These are phyloP conservation scores for Ennomos quercinarius DNA, from an alignment of 2,888 invertebrate genomes.

Conservation along the genomic window DNA sequence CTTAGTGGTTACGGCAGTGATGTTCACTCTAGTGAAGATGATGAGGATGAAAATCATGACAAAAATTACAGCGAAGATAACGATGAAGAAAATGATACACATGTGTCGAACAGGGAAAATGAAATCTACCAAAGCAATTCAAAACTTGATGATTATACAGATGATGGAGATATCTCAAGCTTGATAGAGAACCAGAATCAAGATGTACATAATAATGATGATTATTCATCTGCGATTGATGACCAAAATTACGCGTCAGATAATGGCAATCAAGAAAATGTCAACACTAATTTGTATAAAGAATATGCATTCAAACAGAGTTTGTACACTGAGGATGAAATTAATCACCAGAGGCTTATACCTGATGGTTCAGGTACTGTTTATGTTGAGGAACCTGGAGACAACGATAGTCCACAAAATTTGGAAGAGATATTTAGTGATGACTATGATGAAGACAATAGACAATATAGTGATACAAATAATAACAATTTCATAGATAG, in stretches of 20 bases:
- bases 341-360: constrained; percentile 51
- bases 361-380: constrained; percentile 42
- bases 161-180: constrained; percentile 10
- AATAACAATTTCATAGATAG: constrained; percentile 63
- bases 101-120: constrained; percentile 18
- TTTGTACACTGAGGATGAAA: constrained; percentile 52
- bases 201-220: constrained; percentile 8
- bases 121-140: constrained; percentile 11
- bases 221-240: constrained; percentile 18
- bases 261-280: constrained; percentile 34
- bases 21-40: constrained; percentile 28
- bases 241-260: constrained; percentile 27
- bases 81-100: constrained; percentile 15
- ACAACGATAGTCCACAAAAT: constrained; percentile 52
- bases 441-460: constrained; percentile 59
- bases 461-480: constrained; percentile 57
- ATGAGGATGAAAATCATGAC: constrained; percentile 16
- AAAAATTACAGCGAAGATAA: constrained; percentile 5
- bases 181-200: constrained; percentile 4
- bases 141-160: constrained; percentile 21
- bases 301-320: constrained; percentile 57
- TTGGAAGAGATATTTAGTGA: constrained; percentile 51
- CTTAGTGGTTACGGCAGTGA: constrained; percentile 28
- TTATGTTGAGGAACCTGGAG: constrained; percentile 44
- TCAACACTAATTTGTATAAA: constrained; percentile 50